Conservation (phyloP, 2,888 invertebrate genomes). For the Hedychridium roseum region DNA sequence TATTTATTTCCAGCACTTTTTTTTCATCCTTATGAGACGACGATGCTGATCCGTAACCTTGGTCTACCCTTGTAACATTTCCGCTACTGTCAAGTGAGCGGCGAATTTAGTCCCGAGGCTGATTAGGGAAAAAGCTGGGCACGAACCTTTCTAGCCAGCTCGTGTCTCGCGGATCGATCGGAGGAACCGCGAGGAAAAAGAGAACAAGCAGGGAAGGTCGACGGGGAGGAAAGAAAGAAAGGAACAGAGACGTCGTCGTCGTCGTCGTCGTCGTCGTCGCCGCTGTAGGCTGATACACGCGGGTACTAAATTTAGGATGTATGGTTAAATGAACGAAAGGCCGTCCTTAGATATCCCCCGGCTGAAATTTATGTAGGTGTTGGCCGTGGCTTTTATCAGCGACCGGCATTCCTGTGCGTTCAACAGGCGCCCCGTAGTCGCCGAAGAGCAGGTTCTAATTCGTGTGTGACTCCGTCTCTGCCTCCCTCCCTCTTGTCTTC, state of each 20-base stretch:
- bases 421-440: slow-evolving; percentile 61
- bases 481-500: not conserved
- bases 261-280: too few species aligned
- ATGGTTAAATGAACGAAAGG: slow-evolving; percentile 60
- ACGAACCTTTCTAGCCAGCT: too few species aligned
- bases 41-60: too few species aligned
- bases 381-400: slow-evolving; percentile 63
- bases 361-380: slow-evolving; percentile 64
- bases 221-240: slow-evolving; percentile 4
- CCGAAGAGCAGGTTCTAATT: slow-evolving; percentile 63
- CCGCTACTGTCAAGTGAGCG: too few species aligned
- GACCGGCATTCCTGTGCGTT: slow-evolving; percentile 60
- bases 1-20: too few species aligned
- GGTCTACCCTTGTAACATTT: too few species aligned
- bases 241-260: not conserved
- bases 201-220: slow-evolving; percentile 3
- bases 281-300: too few species aligned
- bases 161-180: slow-evolving; percentile 6
- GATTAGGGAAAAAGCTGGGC: too few species aligned
- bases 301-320: slow-evolving; percentile 58
- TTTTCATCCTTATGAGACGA: too few species aligned
- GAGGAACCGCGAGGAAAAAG: not conserved
- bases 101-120: too few species aligned
- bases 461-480: slow-evolving; percentile 46
- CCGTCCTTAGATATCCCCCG: slow-evolving; percentile 53